A percentile compares a stretch with the other conserved stretches of the same genome.
These are phyloP conservation scores for Synergus itoensis DNA, from an alignment of 2,888 invertebrate genomes.

Conservation along the genomic window DNA sequence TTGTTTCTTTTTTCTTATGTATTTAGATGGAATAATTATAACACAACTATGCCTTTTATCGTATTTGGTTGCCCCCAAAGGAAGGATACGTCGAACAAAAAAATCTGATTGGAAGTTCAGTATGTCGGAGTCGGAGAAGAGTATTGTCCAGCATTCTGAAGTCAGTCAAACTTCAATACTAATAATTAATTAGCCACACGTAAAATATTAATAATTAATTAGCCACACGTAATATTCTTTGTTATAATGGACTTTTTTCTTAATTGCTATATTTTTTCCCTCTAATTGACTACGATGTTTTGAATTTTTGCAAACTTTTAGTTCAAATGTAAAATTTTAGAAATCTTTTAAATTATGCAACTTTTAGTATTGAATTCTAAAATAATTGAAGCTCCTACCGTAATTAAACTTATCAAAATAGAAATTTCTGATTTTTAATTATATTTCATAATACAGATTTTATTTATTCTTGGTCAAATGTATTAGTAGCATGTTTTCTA, in stretches of 20 bases:
- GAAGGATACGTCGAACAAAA: conserved; percentile 1
- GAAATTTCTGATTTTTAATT: not conserved
- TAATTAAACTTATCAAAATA: not conserved
- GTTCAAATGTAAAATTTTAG: no score
- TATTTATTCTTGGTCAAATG: no score
- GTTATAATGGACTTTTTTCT: not conserved
- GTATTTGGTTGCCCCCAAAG: not conserved
- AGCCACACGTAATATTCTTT: not conserved
- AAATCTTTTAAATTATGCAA: no score
- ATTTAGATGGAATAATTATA: not conserved
- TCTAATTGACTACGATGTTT: not conserved
- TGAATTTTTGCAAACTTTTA: no score
- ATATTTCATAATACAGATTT: not conserved
- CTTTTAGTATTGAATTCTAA: no score
- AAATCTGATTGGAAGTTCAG: not conserved
- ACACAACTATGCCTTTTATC: not conserved
- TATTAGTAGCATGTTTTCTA: not conserved
- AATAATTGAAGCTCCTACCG: not conserved
- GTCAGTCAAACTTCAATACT: not conserved
- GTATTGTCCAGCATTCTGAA: not conserved
- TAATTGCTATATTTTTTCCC: not conserved
- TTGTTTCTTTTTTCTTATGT: not conserved
- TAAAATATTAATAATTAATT: not conserved
- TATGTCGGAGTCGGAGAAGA: not conserved
- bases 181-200: not conserved